phyloP scores from a whole-genome alignment of 1,140 invertebrate genomes.

The Drosophila setifemur region DNA sequence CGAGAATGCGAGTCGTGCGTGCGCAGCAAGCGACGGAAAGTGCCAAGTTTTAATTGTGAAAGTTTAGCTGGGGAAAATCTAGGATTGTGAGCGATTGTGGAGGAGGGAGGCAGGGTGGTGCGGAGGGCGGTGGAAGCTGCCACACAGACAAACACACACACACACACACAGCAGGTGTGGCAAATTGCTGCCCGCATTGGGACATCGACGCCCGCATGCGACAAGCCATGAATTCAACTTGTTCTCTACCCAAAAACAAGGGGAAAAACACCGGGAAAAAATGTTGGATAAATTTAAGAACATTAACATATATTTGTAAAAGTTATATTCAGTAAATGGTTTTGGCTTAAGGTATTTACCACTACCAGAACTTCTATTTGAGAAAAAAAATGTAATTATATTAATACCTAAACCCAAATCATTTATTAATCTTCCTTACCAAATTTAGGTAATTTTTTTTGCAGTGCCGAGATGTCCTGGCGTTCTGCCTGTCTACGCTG shows the following conservation, averaged over 20 bases:
- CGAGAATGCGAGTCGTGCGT: slow-evolving; percentile 51
- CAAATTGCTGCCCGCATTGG: slow-evolving; percentile 65
- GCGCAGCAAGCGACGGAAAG: slow-evolving; percentile 44
- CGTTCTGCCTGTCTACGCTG: slow-evolving; percentile 45
- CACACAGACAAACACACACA: slow-evolving; percentile 21
- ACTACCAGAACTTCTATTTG: too few species aligned
- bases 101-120: neutral
- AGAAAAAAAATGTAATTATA: too few species aligned
- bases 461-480: slow-evolving; percentile 10
- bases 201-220: slow-evolving; percentile 44
- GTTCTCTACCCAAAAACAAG: neutral
- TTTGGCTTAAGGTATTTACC: too few species aligned
- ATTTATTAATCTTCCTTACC: too few species aligned
- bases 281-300: neutral
- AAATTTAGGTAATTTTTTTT: neutral
- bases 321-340: too few species aligned
- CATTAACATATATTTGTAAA: too few species aligned
- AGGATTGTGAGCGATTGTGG: neutral
- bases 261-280: slow-evolving; percentile 2
- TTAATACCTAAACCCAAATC: too few species aligned
- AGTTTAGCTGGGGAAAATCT: slow-evolving; percentile 43
- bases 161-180: slow-evolving; percentile 65
- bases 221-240: slow-evolving; percentile 44
- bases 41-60: slow-evolving; percentile 79
- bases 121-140: neutral